Percentiles rank a stretch among this genome's conserved stretches.
Evolutionary conservation across 1,140 invertebrate genomes (phyloP).

Genomic region (Caenorhabditis elegans): DNA sequence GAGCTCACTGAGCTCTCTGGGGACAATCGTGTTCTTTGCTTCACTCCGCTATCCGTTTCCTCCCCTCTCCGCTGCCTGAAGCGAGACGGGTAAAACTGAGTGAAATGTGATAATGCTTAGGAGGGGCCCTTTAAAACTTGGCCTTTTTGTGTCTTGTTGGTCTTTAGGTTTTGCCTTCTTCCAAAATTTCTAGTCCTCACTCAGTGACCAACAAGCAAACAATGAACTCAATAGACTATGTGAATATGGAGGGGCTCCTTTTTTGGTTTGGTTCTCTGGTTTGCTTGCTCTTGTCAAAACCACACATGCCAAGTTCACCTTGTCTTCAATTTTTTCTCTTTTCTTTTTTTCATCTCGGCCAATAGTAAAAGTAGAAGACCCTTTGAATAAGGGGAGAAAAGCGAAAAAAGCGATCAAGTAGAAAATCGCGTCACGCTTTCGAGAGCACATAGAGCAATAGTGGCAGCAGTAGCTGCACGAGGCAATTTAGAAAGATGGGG

Average conservation of each 20-base stretch:
- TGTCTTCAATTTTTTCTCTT: no score
- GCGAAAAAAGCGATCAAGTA: conserved; percentile 24
- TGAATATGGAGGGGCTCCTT: no score
- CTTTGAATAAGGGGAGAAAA: not conserved
- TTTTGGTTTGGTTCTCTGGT: not conserved
- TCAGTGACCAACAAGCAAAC: not conserved
- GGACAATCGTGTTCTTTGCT: conserved; percentile 20
- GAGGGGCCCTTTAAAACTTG: not conserved
- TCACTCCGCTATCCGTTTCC: conserved; percentile 18
- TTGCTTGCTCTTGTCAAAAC: not conserved
- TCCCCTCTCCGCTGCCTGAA: not conserved
- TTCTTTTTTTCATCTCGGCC: not conserved
- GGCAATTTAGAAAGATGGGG: conserved; percentile 2
- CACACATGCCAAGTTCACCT: conserved; percentile 16
- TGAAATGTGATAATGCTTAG: conserved; percentile 26
- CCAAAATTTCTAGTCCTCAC: no score
- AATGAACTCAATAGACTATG: no score
- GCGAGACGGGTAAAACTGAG: not conserved
- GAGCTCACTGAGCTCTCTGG: not conserved
- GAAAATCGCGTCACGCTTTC: conserved; percentile 30
- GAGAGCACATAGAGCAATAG: conserved; percentile 3
- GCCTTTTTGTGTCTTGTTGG: no score
- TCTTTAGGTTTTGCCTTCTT: not conserved
- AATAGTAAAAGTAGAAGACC: not conserved
- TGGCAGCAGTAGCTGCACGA: not conserved